A percentile compares a stretch with the other conserved stretches of the same genome.
Conservation (phyloP, 1,140 invertebrate genomes). For the Drosophila punjabiensis region DNA sequence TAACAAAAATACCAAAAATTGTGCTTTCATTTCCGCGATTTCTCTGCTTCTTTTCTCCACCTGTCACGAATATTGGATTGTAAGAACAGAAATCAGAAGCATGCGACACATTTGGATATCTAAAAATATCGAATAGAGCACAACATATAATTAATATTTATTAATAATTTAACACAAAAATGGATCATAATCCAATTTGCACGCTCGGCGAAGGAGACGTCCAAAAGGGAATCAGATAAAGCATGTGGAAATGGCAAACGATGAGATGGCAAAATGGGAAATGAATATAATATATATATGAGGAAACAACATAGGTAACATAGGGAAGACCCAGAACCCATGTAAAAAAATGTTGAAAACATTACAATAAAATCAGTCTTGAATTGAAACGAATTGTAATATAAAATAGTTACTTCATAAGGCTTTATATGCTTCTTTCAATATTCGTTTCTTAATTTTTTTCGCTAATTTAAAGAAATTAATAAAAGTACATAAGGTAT, state of each 20-base stretch:
- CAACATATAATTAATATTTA: constrained; percentile 20
- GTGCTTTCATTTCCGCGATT: not conserved
- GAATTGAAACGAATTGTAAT: no score
- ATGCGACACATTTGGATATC: constrained; percentile 6
- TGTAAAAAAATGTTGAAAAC: not conserved
- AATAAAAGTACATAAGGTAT: not conserved
- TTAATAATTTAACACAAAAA: constrained; percentile 26
- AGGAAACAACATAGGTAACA: not conserved
- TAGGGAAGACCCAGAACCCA: not conserved
- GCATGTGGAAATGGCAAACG: not conserved
- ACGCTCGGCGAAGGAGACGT: not conserved
- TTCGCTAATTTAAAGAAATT: no score
- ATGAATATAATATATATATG: not conserved
- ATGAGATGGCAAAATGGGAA: not conserved
- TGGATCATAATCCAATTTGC: constrained; percentile 12
- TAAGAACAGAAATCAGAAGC: constrained; percentile 6
- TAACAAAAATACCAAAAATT: not conserved
- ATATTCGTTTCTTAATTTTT: no score
- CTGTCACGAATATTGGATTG: not conserved
- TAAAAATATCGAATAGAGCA: constrained; percentile 28
- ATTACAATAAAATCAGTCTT: no score
- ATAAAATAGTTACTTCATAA: no score
- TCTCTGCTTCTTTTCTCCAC: constrained; percentile 6
- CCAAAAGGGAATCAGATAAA: constrained; percentile 3
- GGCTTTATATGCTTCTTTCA: no score